These are phyloP conservation scores for Pimephales promelas DNA, from an alignment of 2,113 vertebrate genomes.

Conservation along the genomic window DNA sequence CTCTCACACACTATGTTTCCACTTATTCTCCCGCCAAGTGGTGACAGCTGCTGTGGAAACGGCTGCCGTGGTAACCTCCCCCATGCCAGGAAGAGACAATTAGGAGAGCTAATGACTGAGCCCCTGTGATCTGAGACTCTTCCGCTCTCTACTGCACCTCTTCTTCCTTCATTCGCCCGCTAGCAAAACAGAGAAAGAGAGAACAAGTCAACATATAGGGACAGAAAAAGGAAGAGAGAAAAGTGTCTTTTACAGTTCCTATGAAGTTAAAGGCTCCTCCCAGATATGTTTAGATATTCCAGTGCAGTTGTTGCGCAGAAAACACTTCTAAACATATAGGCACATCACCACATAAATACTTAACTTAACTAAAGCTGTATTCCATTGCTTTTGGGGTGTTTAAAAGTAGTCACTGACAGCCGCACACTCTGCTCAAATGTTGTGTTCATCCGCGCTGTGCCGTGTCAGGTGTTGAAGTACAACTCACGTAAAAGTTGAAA, in stretches of 20 bases:
- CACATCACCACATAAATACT: too few species aligned
- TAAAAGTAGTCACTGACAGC: too few species aligned
- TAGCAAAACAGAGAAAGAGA: conserved; percentile 1
- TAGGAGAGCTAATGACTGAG: conserved; percentile 48
- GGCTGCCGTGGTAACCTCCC: conserved; percentile 20
- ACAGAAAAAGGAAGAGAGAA: neutral
- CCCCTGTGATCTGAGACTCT: conserved; percentile 25
- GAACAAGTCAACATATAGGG: neutral
- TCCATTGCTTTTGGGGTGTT: too few species aligned
- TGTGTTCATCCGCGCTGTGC: too few species aligned
- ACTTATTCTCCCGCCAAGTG: conserved; percentile 43
- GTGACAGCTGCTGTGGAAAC: conserved; percentile 50
- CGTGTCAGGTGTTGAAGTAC: too few species aligned
- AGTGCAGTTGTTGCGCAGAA: too few species aligned
- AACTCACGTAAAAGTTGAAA: too few species aligned
- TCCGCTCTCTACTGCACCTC: neutral
- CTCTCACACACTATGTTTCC: conserved; percentile 18
- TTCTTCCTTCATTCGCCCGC: neutral
- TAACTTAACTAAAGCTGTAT: too few species aligned
- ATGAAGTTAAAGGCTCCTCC: neutral
- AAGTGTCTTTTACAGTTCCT: neutral
- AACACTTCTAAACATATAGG: too few species aligned
- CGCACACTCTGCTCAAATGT: too few species aligned
- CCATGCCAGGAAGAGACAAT: conserved; percentile 54
- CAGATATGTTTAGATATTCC: too few species aligned